These are phyloP conservation scores for Exocentrus adspersus DNA, from an alignment of 2,888 invertebrate species.

Conservation along the genomic window DNA sequence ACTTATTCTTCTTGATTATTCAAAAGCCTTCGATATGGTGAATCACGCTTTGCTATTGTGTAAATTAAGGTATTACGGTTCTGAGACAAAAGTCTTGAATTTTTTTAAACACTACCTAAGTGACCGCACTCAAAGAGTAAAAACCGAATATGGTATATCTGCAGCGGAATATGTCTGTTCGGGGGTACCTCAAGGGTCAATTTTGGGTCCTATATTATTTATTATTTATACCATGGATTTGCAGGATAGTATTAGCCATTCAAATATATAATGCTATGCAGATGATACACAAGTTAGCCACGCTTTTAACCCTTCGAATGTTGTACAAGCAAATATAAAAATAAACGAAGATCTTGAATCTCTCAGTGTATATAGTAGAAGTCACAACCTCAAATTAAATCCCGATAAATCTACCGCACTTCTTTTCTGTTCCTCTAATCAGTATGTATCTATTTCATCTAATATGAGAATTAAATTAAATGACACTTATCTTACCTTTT, in stretches of 20 bases:
- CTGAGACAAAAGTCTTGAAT: not conserved
- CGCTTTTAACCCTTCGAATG: not conserved
- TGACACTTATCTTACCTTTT: not conserved
- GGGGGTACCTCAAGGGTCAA: conserved; percentile 5
- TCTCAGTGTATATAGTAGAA: not conserved
- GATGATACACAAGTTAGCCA: conserved; percentile 7
- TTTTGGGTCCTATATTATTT: conserved; percentile 4
- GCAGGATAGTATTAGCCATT: not conserved
- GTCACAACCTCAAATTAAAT: not conserved
- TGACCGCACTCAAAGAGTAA: not conserved
- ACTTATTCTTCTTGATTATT: conserved; percentile 2
- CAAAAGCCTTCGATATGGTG: not conserved
- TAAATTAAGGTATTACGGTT: not conserved
- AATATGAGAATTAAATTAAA: not conserved
- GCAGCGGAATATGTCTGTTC: not conserved
- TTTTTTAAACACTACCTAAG: conserved; percentile 6
- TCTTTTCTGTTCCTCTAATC: not conserved
- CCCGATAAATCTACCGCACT: not conserved
- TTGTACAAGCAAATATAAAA: not conserved
- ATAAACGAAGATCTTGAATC: conserved; percentile 4
- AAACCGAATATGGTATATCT: not conserved
- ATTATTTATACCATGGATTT: conserved; percentile 3
- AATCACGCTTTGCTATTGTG: not conserved
- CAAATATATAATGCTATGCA: conserved; percentile 1
- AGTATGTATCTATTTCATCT: not conserved